phyloP scores from a whole-genome alignment of 2,797 vertebrate genomes.

The Tokudaia muenninki region DNA sequence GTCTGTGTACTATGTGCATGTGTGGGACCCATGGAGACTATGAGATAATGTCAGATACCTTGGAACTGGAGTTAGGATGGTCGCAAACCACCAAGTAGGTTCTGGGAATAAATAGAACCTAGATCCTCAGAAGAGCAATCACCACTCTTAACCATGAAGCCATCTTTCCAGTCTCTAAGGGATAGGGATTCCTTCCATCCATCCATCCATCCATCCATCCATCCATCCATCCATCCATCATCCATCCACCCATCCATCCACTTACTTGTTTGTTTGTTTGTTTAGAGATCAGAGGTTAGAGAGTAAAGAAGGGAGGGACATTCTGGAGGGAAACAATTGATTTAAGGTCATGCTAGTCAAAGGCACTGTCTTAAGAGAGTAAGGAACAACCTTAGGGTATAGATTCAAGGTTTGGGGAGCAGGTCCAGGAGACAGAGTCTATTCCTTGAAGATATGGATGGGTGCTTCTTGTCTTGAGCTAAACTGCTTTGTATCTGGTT shows the following conservation, averaged over 20 bases:
- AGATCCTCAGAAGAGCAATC: neutral
- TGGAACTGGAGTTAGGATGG: neutral
- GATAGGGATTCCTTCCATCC: neutral
- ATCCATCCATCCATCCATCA: no score
- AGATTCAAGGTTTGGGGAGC: neutral
- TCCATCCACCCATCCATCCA: no score
- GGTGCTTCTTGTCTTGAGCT: neutral
- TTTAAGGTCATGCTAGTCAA: no score
- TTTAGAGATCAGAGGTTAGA: neutral
- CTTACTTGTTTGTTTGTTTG: neutral
- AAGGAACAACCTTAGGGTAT: neutral
- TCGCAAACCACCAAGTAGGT: neutral
- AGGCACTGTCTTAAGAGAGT: neutral
- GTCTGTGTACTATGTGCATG: neutral
- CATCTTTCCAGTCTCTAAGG: neutral
- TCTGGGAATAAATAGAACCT: neutral
- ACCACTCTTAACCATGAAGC: neutral
- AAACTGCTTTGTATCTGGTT: neutral
- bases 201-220: no score
- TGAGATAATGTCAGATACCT: neutral
- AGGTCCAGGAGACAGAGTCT: neutral
- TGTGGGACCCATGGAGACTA: neutral
- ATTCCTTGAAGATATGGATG: neutral
- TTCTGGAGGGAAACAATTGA: neutral
- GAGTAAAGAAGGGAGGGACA: neutral